phyloP scores from a whole-genome alignment of 2,113 vertebrate species.

The Engystomops pustulosus region DNA sequence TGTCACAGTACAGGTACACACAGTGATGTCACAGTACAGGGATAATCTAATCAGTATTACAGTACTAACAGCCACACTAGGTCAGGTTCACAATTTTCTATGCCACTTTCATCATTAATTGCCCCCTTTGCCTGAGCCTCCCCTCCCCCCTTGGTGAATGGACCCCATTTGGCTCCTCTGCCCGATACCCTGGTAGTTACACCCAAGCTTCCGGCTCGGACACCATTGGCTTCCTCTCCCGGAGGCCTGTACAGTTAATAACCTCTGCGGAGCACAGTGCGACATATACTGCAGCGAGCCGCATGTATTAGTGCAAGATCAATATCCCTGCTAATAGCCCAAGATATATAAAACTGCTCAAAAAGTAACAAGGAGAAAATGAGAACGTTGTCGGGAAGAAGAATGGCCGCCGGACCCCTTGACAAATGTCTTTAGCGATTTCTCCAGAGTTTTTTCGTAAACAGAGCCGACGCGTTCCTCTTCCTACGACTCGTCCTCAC shows the following conservation, averaged over 20 bases:
- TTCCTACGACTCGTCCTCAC: constrained; percentile 68
- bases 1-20: too few relatives aligned
- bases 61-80: too few relatives aligned
- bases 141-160: too few relatives aligned
- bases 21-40: too few relatives aligned
- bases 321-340: constrained; percentile 72
- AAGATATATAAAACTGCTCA: constrained; percentile 62
- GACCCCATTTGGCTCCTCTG: too few relatives aligned
- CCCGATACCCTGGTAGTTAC: too few relatives aligned
- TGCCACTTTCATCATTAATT: too few relatives aligned
- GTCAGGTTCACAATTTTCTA: too few relatives aligned
- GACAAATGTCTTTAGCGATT: constrained; percentile 73
- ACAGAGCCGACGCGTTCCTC: constrained; percentile 67
- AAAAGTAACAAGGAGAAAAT: constrained; percentile 69
- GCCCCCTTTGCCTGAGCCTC: too few relatives aligned
- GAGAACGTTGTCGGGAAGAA: constrained; percentile 72
- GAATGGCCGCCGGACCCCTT: constrained; percentile 68
- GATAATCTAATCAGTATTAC: too few relatives aligned
- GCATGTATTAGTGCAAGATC: constrained; percentile 69
- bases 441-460: constrained; percentile 68
- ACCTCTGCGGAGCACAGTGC: constrained; percentile 55
- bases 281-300: constrained; percentile 67
- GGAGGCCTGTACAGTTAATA: constrained; percentile 63
- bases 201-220: not conserved
- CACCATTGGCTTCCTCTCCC: too few relatives aligned